These are phyloP conservation scores for Apteryx mantelli DNA, from an alignment of 2,113 vertebrate genomes.

Conservation along the genomic window DNA sequence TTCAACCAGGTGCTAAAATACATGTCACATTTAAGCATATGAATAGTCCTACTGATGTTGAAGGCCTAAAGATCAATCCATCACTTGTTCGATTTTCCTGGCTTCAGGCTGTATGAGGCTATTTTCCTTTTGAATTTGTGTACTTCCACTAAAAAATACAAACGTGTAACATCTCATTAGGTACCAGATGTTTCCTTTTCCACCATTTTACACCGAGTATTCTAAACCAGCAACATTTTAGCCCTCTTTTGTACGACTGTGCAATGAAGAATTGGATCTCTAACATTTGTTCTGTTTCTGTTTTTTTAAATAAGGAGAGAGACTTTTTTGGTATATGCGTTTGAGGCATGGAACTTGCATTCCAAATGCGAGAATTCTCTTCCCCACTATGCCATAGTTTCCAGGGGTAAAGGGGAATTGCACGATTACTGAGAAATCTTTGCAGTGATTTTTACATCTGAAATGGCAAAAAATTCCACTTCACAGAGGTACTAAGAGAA, in stretches of 20 bases:
- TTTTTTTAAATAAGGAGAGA: not conserved
- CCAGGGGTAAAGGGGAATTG: not conserved
- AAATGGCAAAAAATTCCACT: not conserved
- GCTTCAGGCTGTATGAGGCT: constrained; percentile 24
- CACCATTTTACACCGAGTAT: not conserved
- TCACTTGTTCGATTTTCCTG: not conserved
- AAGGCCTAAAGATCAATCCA: constrained; percentile 20
- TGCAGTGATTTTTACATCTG: not conserved
- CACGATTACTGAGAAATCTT: not conserved
- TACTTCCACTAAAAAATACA: constrained; percentile 9
- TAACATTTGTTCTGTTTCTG: not conserved
- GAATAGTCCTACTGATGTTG: constrained; percentile 26
- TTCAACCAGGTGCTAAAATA: constrained; percentile 52
- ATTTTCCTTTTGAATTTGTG: constrained; percentile 36
- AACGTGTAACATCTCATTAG: constrained; percentile 18
- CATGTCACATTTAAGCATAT: not conserved
- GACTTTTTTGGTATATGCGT: not conserved
- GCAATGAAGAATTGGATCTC: not conserved
- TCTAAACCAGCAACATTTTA: not conserved
- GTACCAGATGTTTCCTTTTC: constrained; percentile 39
- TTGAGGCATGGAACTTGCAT: not conserved
- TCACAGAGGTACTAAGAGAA: not conserved
- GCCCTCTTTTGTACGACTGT: not conserved
- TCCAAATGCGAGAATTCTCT: not conserved
- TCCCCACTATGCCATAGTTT: not conserved